Evolutionary conservation across 1,140 invertebrate genomes (phyloP).

Genomic region (Dendroctonus valens): DNA sequence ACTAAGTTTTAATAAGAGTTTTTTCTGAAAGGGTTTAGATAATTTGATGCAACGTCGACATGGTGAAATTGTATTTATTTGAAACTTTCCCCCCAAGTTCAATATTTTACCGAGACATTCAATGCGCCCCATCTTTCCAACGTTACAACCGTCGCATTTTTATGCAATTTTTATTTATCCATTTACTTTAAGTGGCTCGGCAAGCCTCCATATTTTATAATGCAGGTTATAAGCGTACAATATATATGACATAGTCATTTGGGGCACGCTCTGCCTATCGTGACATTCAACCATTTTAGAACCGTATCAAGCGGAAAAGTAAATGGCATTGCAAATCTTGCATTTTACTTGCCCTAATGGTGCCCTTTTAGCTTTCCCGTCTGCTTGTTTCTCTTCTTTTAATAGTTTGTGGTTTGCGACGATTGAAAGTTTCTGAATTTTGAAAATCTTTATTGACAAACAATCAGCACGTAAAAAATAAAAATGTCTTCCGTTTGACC

Average conservation of each 20-base stretch:
- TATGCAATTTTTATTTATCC: conserved; percentile 32
- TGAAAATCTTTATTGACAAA: no score
- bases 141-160: conserved; percentile 25
- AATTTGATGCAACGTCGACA: conserved; percentile 1
- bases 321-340: conserved; percentile 29
- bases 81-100: conserved; percentile 5
- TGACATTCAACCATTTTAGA: conserved; percentile 28
- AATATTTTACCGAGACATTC: conserved; percentile 24
- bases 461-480: no score
- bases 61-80: conserved; percentile 20
- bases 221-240: conserved; percentile 30
- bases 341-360: conserved; percentile 23
- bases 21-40: neutral
- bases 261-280: conserved; percentile 25
- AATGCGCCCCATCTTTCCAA: conserved; percentile 13
- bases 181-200: conserved; percentile 29
- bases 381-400: neutral
- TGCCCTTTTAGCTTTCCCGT: conserved; percentile 8
- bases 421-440: no score
- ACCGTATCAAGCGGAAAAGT: conserved; percentile 29
- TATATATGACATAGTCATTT: conserved; percentile 31
- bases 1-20: no score
- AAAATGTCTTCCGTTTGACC: no score
- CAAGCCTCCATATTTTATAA: conserved; percentile 30
- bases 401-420: no score